Conservation (phyloP, 2,888 invertebrate genomes). For the Diloba caeruleocephala region DNA sequence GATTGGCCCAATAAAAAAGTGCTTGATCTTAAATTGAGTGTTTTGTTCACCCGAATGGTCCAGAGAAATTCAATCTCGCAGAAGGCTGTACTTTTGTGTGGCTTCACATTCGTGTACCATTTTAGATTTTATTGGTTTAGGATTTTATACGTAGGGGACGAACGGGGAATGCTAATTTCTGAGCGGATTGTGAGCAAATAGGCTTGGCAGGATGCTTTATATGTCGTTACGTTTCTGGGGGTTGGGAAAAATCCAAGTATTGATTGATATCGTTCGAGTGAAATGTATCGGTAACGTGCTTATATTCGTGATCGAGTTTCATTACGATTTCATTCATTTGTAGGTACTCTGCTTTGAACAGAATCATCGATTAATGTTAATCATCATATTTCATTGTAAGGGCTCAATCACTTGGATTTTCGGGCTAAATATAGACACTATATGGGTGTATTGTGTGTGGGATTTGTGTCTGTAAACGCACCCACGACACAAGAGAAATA, state of each 20-base stretch:
- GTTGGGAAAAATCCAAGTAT: slow-evolving; percentile 27
- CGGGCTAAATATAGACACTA: too few relatives aligned
- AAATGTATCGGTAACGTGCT: slow-evolving; percentile 32
- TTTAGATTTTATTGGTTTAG: slow-evolving; percentile 58
- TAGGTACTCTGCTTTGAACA: too few relatives aligned
- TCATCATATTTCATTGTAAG: slow-evolving; percentile 12
- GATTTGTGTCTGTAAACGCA: too few relatives aligned
- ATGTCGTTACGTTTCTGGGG: slow-evolving; percentile 31
- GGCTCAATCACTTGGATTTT: slow-evolving; percentile 18
- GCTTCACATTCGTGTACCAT: slow-evolving; percentile 45
- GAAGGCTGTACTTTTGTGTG: slow-evolving; percentile 52
- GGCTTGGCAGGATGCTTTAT: slow-evolving; percentile 30
- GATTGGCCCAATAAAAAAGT: slow-evolving; percentile 66
- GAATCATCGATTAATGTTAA: too few relatives aligned
- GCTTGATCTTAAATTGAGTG: slow-evolving; percentile 74
- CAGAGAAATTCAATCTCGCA: slow-evolving; percentile 62
- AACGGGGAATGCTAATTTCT: slow-evolving; percentile 53
- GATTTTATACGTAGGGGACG: slow-evolving; percentile 51
- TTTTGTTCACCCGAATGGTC: slow-evolving; percentile 69
- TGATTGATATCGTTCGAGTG: slow-evolving; percentile 40
- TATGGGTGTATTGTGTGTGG: too few relatives aligned
- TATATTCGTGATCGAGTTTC: slow-evolving; percentile 17
- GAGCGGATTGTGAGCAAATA: slow-evolving; percentile 50
- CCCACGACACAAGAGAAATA: too few relatives aligned
- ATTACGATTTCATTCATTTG: slow-evolving; percentile 13